These are phyloP conservation scores for Drosophila lacertosa DNA, from an alignment of 1,140 invertebrate species.

Conservation along the genomic window DNA sequence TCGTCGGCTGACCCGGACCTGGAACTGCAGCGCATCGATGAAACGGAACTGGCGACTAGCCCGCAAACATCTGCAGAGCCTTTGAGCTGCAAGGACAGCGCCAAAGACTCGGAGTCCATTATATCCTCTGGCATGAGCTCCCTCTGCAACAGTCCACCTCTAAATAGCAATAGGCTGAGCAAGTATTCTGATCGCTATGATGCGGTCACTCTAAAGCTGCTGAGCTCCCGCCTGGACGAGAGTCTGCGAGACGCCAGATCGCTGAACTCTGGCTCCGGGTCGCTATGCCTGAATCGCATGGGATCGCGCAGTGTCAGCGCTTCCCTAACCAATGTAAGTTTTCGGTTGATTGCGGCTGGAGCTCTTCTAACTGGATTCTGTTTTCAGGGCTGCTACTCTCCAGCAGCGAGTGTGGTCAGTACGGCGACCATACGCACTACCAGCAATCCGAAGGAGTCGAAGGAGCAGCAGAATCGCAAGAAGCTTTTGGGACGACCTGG, in stretches of 20 bases:
- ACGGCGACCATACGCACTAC: slow-evolving; percentile 87
- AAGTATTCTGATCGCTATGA: slow-evolving; percentile 79
- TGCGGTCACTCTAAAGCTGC: slow-evolving; percentile 69
- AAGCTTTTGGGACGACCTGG: slow-evolving; percentile 87
- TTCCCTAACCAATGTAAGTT: slow-evolving; percentile 81
- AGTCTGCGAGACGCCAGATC: slow-evolving; percentile 71
- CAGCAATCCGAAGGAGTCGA: slow-evolving; percentile 89
- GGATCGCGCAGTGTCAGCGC: slow-evolving; percentile 71
- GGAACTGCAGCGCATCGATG: slow-evolving; percentile 22
- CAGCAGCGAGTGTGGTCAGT: slow-evolving; percentile 86
- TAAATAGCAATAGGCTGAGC: slow-evolving; percentile 67
- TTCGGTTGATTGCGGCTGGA: neutral
- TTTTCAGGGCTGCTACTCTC: slow-evolving; percentile 88
- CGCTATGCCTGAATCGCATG: slow-evolving; percentile 57
- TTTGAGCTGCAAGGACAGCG: slow-evolving; percentile 67
- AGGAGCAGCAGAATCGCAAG: slow-evolving; percentile 90
- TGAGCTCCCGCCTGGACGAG: slow-evolving; percentile 68
- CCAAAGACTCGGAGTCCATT: slow-evolving; percentile 72
- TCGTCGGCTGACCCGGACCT: slow-evolving; percentile 56
- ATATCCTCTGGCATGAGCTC: slow-evolving; percentile 82
- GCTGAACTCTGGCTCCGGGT: slow-evolving; percentile 57
- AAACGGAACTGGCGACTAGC: slow-evolving; percentile 13
- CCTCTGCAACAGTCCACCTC: slow-evolving; percentile 74
- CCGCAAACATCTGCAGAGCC: slow-evolving; percentile 30
- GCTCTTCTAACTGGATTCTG: neutral